phyloP scores from a whole-genome alignment of 2,888 invertebrate genomes.

The Barypeithes pellucidus region DNA sequence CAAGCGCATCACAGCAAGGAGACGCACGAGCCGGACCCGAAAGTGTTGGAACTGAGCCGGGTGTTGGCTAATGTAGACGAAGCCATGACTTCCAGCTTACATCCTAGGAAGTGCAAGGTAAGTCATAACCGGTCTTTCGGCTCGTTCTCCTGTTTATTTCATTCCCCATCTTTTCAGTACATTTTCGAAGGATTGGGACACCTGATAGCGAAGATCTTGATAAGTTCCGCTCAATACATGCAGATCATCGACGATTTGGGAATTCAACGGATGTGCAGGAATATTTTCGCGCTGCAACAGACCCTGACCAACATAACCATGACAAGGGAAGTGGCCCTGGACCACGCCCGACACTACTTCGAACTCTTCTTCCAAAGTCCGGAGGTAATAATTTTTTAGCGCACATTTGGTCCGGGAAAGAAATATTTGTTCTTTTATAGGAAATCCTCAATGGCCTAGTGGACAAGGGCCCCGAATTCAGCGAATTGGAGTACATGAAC shows the following conservation, averaged over 20 bases:
- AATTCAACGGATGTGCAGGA: slow-evolving; percentile 89
- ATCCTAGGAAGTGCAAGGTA: slow-evolving; percentile 85
- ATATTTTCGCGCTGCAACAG: slow-evolving; percentile 89
- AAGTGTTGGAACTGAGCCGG: slow-evolving; percentile 84
- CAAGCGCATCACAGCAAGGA: slow-evolving; percentile 76
- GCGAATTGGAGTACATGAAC: slow-evolving; percentile 90
- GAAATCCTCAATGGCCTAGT: slow-evolving; percentile 88
- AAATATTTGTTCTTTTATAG: slow-evolving; percentile 71
- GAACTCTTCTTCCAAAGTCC: slow-evolving; percentile 88
- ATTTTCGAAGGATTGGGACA: slow-evolving; percentile 91
- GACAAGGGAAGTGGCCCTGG: slow-evolving; percentile 86
- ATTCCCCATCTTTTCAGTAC: slow-evolving; percentile 75
- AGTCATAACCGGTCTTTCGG: too few species aligned
- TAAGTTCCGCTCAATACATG: slow-evolving; percentile 86
- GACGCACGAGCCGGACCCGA: slow-evolving; percentile 84
- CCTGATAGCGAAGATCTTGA: slow-evolving; percentile 84
- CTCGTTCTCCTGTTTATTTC: too few species aligned
- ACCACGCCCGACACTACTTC: slow-evolving; percentile 91
- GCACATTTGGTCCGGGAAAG: too few species aligned
- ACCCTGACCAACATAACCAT: slow-evolving; percentile 89
- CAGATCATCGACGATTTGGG: slow-evolving; percentile 86
- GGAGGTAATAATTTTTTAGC: slow-evolving; percentile 74
- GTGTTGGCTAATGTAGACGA: slow-evolving; percentile 86
- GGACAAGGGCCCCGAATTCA: slow-evolving; percentile 91
- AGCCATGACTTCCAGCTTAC: slow-evolving; percentile 82